phyloP scores from a whole-genome alignment of 2,113 vertebrate genomes.

The Circaetus gallicus region DNA sequence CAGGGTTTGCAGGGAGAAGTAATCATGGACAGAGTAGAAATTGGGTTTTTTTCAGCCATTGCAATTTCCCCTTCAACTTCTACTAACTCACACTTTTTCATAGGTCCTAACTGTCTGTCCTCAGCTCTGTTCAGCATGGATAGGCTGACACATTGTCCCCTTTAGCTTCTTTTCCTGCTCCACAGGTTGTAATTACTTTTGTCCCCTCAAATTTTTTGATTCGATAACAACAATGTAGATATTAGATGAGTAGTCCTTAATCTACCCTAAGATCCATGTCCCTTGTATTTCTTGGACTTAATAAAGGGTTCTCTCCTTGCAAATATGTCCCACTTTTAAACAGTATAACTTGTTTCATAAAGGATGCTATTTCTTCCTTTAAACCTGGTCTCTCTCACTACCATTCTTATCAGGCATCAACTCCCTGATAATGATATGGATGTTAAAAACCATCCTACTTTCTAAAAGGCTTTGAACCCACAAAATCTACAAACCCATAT shows the following conservation, averaged over 20 bases:
- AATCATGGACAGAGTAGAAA: not conserved
- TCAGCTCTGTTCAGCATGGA: not conserved
- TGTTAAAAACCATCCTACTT: constrained; percentile 7
- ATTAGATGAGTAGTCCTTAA: not conserved
- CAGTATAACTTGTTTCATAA: not conserved
- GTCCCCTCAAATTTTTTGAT: not conserved
- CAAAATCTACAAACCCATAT: not conserved
- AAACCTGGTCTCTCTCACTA: not conserved
- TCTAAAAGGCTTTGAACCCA: not conserved
- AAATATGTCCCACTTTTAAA: not conserved
- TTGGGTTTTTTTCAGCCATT: not conserved
- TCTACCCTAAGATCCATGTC: not conserved
- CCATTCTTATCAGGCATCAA: not conserved
- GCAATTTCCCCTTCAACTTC: not conserved
- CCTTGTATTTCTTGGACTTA: not conserved
- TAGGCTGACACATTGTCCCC: not conserved
- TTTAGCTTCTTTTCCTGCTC: not conserved
- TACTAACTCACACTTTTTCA: not conserved
- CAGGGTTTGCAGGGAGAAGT: not conserved
- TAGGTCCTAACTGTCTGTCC: not conserved
- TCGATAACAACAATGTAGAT: not conserved
- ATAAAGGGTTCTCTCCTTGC: not conserved
- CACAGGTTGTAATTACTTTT: not conserved
- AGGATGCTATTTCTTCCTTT: not conserved
- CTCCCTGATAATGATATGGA: not conserved